These are phyloP conservation scores for Choristoneura fumiferana DNA, from an alignment of 1,140 invertebrate species.

Conservation along the genomic window DNA sequence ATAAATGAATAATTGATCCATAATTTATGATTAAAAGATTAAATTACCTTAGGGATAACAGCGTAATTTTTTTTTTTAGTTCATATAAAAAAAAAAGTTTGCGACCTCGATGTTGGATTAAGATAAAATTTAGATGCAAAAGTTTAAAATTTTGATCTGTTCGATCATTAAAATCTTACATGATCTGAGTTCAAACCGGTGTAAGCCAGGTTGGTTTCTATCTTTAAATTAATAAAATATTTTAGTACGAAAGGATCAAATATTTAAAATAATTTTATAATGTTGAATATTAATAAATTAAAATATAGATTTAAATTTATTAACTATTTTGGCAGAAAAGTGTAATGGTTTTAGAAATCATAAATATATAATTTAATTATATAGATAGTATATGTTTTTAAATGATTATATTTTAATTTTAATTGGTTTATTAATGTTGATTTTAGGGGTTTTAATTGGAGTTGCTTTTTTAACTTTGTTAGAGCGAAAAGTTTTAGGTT, in stretches of 20 bases:
- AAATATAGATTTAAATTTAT: constrained; percentile 26
- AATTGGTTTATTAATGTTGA: constrained; percentile 69
- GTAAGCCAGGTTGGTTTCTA: constrained; percentile 88
- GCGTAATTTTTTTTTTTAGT: constrained; percentile 83
- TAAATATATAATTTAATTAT: constrained; percentile 70
- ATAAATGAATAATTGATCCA: constrained; percentile 67
- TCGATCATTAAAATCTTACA: constrained; percentile 88
- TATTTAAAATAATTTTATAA: constrained; percentile 61
- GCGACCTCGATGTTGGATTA: constrained; percentile 91
- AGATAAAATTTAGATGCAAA: constrained; percentile 79
- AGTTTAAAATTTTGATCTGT: constrained; percentile 83
- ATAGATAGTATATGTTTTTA: constrained; percentile 74
- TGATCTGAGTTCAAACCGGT: constrained; percentile 84
- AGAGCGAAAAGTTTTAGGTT: constrained; percentile 83
- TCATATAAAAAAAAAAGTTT: constrained; percentile 83
- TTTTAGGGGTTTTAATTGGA: constrained; percentile 79
- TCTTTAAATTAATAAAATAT: constrained; percentile 68
- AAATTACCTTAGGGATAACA: constrained; percentile 88
- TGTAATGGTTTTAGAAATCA: constrained; percentile 83
- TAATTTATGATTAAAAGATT: constrained; percentile 72
- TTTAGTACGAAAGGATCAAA: constrained; percentile 84
- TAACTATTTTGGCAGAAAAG: constrained; percentile 81
- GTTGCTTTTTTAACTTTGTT: constrained; percentile 84
- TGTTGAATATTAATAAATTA: constrained; percentile 55
- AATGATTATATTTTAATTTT: constrained; percentile 68